A percentile compares a stretch with the other conserved stretches of the same genome.
Evolutionary conservation across 2,113 vertebrate species (phyloP).

Genomic region (Crotophaga sulcirostris): DNA sequence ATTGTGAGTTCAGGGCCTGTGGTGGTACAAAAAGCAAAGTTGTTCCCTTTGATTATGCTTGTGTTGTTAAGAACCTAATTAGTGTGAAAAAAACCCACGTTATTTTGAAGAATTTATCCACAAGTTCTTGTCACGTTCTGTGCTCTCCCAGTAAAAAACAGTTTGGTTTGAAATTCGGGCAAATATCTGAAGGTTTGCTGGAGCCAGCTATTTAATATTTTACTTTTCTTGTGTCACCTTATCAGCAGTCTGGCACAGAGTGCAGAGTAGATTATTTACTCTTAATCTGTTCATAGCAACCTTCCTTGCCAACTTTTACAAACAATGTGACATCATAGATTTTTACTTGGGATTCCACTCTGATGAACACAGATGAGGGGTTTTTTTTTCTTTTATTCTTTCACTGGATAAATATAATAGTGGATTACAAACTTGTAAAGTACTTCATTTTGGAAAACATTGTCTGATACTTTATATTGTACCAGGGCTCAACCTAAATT

Average conservation of each 20-base stretch:
- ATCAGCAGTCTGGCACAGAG: not conserved
- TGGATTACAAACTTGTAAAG: slow-evolving; percentile 54
- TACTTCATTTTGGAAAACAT: slow-evolving; percentile 31
- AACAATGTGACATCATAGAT: slow-evolving; percentile 8
- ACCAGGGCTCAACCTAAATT: slow-evolving; percentile 51
- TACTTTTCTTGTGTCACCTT: slow-evolving; percentile 5
- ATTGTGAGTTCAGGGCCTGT: not conserved
- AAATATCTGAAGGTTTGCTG: slow-evolving; percentile 4
- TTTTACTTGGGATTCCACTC: slow-evolving; percentile 32
- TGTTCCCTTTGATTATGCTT: not conserved
- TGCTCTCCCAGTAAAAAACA: not conserved
- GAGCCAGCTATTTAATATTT: slow-evolving; percentile 1
- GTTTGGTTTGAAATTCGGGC: not conserved
- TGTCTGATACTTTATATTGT: slow-evolving; percentile 29
- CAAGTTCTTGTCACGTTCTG: not conserved
- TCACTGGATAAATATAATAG: slow-evolving; percentile 9
- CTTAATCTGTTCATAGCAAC: slow-evolving; percentile 24
- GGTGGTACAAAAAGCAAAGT: not conserved
- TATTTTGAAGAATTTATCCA: not conserved
- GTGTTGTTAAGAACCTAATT: not conserved
- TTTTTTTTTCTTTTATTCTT: not conserved
- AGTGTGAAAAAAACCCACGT: not conserved
- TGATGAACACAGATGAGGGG: not conserved
- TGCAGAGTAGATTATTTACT: slow-evolving; percentile 32
- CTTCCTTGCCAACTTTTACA: slow-evolving; percentile 44